Conservation (phyloP, 2,888 invertebrate species). For the Drosophila dives region DNA sequence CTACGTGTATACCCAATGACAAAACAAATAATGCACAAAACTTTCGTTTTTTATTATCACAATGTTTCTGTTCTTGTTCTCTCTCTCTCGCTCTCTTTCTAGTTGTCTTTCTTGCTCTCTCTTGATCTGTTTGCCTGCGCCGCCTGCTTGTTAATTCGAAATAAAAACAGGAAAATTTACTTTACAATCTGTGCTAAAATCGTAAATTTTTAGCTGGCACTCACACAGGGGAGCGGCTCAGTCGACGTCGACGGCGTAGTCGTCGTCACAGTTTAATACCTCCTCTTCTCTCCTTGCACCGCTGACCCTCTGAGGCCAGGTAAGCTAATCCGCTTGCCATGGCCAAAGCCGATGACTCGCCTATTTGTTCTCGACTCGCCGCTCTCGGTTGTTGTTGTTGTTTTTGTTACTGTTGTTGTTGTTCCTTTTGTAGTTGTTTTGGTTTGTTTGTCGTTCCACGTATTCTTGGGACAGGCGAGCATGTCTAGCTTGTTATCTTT, state of each 20-base stretch:
- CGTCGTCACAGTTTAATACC: slow-evolving; percentile 8
- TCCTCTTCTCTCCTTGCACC: slow-evolving; percentile 1
- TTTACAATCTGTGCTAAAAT: slow-evolving; percentile 82
- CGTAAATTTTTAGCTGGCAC: slow-evolving; percentile 75
- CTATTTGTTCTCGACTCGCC: slow-evolving; percentile 70
- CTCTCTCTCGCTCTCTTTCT: slow-evolving; percentile 15
- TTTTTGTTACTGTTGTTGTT: slow-evolving; percentile 20
- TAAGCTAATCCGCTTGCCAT: slow-evolving; percentile 75
- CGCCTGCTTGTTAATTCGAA: slow-evolving; percentile 76
- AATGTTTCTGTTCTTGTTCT: slow-evolving; percentile 28
- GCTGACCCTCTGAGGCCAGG: slow-evolving; percentile 45
- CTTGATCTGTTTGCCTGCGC: slow-evolving; percentile 38
- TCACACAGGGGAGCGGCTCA: slow-evolving; percentile 55
- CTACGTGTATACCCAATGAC: background rate
- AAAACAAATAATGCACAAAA: slow-evolving; percentile 49
- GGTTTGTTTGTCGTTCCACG: slow-evolving; percentile 53
- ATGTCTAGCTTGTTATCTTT: slow-evolving; percentile 75
- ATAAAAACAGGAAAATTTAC: slow-evolving; percentile 82
- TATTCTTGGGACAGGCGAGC: slow-evolving; percentile 45
- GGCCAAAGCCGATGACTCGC: slow-evolving; percentile 72
- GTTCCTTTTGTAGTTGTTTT: slow-evolving; percentile 6
- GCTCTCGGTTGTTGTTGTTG: slow-evolving; percentile 18
- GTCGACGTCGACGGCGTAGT: background rate
- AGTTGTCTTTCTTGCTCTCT: background rate
- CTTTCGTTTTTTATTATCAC: slow-evolving; percentile 75